Conservation (phyloP, 2,888 invertebrate genomes). For the Dioctria linearis region DNA sequence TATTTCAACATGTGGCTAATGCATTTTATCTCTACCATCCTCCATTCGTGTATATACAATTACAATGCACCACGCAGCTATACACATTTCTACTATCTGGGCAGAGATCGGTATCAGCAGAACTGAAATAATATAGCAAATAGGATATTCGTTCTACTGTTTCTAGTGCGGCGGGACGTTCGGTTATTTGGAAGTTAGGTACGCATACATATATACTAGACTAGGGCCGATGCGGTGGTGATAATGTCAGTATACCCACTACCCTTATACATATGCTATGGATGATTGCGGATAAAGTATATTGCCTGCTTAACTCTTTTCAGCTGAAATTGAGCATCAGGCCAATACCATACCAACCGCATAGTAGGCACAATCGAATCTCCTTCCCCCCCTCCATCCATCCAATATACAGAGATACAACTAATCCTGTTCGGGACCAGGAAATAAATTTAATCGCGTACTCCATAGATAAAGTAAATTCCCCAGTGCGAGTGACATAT, state of each 20-base stretch:
- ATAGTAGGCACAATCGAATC: not conserved
- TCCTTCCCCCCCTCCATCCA: not conserved
- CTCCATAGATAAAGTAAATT: slow-evolving; percentile 43
- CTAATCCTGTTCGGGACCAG: slow-evolving; percentile 20
- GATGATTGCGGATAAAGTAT: not conserved
- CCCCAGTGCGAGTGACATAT: slow-evolving; percentile 44
- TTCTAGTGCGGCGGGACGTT: too few relatives aligned
- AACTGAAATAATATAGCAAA: not conserved
- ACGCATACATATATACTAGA: too few relatives aligned
- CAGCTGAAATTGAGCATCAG: slow-evolving; percentile 17
- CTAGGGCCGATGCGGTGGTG: too few relatives aligned
- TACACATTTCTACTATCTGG: not conserved
- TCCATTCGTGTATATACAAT: not conserved
- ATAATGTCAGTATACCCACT: not conserved
- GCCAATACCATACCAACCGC: not conserved
- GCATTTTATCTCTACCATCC: not conserved
- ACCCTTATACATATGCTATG: not conserved
- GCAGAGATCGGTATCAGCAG: not conserved
- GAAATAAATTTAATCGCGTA: slow-evolving; percentile 45
- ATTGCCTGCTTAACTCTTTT: not conserved
- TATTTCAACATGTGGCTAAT: slow-evolving; percentile 22
- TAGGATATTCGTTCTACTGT: too few relatives aligned
- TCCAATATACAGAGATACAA: not conserved
- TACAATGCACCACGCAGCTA: not conserved
- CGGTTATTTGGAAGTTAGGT: too few relatives aligned